Conservation (phyloP, 2,888 invertebrate species). For the Panopea generosa region DNA sequence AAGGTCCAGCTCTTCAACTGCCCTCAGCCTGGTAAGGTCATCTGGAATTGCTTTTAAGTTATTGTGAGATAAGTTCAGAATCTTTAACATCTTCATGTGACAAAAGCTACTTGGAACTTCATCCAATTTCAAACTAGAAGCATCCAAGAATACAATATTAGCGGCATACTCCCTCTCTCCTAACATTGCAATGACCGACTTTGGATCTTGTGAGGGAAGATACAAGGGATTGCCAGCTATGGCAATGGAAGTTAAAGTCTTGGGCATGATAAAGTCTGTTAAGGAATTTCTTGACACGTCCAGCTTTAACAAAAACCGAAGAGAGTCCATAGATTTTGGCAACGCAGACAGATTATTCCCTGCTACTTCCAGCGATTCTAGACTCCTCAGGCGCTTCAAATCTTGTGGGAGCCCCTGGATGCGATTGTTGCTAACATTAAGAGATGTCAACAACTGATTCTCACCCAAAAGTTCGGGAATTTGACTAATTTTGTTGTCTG, state of each 20-base stretch:
- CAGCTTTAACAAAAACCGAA: slow-evolving; percentile 75
- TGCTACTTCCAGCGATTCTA: slow-evolving; percentile 69
- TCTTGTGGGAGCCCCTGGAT: slow-evolving; percentile 74
- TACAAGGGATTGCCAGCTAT: slow-evolving; percentile 78
- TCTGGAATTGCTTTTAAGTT: slow-evolving; percentile 74
- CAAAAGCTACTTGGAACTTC: slow-evolving; percentile 74
- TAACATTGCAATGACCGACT: slow-evolving; percentile 71
- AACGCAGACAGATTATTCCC: slow-evolving; percentile 76
- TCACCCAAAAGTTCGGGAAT: slow-evolving; percentile 80
- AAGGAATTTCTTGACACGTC: slow-evolving; percentile 78
- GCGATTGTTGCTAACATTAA: slow-evolving; percentile 74
- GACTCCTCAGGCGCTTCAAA: slow-evolving; percentile 69
- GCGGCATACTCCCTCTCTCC: slow-evolving; percentile 75
- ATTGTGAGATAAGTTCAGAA: slow-evolving; percentile 76
- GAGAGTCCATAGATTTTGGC: slow-evolving; percentile 76
- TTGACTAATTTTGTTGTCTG: slow-evolving; percentile 76
- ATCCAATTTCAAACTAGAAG: slow-evolving; percentile 76
- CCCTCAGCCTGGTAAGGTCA: slow-evolving; percentile 73
- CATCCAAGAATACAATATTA: slow-evolving; percentile 73
- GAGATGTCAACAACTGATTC: slow-evolving; percentile 74
- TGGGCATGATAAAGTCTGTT: slow-evolving; percentile 76
- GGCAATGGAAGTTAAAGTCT: slow-evolving; percentile 71
- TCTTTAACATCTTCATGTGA: slow-evolving; percentile 74
- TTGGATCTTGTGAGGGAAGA: slow-evolving; percentile 70
- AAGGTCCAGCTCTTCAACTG: slow-evolving; percentile 76